Evolutionary conservation across 2,113 vertebrate genomes (phyloP).

Genomic region (Ahaetulla prasina): DNA sequence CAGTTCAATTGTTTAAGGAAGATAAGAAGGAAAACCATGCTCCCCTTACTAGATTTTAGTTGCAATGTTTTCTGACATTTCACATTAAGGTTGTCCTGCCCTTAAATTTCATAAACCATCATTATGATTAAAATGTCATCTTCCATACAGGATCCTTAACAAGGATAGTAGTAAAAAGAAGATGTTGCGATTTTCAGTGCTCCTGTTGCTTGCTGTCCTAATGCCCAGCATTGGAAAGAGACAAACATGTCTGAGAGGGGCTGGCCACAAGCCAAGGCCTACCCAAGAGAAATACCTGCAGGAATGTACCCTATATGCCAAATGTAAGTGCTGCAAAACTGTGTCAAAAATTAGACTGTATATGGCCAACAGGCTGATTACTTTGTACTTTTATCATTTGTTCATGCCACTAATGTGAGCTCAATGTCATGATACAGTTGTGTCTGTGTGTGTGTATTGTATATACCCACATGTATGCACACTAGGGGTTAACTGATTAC

Average conservation of each 20-base stretch:
- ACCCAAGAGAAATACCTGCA: conserved; percentile 54
- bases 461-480: neutral
- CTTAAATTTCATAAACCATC: neutral
- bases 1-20: neutral
- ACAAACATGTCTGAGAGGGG: conserved; percentile 52
- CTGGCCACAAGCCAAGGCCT: conserved; percentile 59
- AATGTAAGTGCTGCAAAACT: conserved; percentile 58
- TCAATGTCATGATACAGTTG: neutral
- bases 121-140: conserved; percentile 17
- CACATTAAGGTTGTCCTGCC: neutral
- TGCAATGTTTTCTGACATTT: neutral
- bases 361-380: neutral
- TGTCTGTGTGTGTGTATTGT: too few relatives aligned
- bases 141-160: conserved; percentile 29
- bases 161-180: neutral
- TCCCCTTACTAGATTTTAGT: neutral
- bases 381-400: neutral
- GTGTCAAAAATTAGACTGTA: neutral
- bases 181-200: conserved; percentile 52
- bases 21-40: neutral
- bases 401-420: conserved; percentile 8
- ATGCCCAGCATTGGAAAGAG: conserved; percentile 38
- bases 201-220: conserved; percentile 38
- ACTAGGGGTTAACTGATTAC: neutral
- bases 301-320: conserved; percentile 63